phyloP scores from a whole-genome alignment of 2,797 vertebrate genomes.

The Prionace glauca region DNA sequence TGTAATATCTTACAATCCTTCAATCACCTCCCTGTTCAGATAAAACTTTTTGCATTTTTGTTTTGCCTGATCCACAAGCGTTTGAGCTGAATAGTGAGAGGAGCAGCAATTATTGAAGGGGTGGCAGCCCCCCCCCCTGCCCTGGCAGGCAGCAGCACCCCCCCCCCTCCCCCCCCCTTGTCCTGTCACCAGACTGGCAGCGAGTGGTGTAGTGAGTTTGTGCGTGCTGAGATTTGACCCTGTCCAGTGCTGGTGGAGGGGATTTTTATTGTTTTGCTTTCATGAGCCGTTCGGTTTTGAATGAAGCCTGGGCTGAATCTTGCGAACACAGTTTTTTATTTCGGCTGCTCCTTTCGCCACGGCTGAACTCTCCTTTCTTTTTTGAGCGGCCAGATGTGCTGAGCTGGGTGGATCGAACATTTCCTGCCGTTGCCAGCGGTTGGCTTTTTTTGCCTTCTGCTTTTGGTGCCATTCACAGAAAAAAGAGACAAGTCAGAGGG shows the following conservation, averaged over 20 bases:
- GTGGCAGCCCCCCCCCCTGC: no score
- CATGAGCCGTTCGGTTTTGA: neutral
- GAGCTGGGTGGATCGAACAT: neutral
- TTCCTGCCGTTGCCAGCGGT: neutral
- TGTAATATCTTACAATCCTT: neutral
- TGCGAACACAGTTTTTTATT: neutral
- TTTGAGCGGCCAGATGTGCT: neutral
- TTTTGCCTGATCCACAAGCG: neutral
- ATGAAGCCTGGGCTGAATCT: neutral
- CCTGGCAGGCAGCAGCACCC: no score
- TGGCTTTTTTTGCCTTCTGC: neutral
- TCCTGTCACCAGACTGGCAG: neutral
- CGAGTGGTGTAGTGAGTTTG: neutral
- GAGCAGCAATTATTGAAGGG: neutral
- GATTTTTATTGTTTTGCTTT: neutral
- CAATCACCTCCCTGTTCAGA: neutral
- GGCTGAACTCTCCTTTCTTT: neutral
- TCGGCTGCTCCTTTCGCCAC: neutral
- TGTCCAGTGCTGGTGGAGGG: no score
- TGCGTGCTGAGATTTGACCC: neutral
- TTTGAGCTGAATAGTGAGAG: neutral
- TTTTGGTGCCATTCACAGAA: slow-evolving; percentile 3
- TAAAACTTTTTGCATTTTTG: neutral
- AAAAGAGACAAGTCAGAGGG: neutral
- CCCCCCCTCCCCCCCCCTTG: no score